These are phyloP conservation scores for Drosophila nigritarsus DNA, from an alignment of 2,888 invertebrate species.

Conservation along the genomic window DNA sequence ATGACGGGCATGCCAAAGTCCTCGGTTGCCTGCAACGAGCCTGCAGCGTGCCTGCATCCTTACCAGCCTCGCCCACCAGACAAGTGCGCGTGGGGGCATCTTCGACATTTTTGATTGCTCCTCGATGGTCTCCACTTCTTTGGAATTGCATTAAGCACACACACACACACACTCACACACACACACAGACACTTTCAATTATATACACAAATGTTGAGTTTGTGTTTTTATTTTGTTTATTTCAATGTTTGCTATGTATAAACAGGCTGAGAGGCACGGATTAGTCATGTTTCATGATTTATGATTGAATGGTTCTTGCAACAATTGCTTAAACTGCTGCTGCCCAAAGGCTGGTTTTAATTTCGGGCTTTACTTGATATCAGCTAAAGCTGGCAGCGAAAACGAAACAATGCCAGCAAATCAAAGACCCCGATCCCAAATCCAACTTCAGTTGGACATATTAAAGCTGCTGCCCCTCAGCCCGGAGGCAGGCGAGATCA, in stretches of 20 bases:
- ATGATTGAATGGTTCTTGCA: slow-evolving; percentile 1
- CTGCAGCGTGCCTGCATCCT: slow-evolving; percentile 86
- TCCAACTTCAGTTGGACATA: slow-evolving; percentile 61
- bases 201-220: slow-evolving; percentile 45
- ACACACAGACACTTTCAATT: slow-evolving; percentile 34
- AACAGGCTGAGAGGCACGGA: neutral
- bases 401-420: slow-evolving; percentile 45
- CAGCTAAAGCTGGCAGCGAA: neutral
- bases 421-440: slow-evolving; percentile 52
- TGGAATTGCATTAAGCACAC: slow-evolving; percentile 45
- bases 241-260: neutral
- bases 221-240: slow-evolving; percentile 1
- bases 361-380: slow-evolving; percentile 6
- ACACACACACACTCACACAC: slow-evolving; percentile 34
- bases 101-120: slow-evolving; percentile 82
- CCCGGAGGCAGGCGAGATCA: slow-evolving; percentile 7
- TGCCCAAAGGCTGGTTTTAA: neutral
- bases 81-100: slow-evolving; percentile 86
- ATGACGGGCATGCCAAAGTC: slow-evolving; percentile 88
- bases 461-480: slow-evolving; percentile 45
- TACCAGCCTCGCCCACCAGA: slow-evolving; percentile 87
- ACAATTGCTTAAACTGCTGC: neutral
- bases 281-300: slow-evolving; percentile 28
- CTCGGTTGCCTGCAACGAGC: slow-evolving; percentile 87
- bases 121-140: slow-evolving; percentile 82